Base-by-base conservation (phyloP, 2,113 vertebrate genomes). In the Australoheros scitulus region DNA sequence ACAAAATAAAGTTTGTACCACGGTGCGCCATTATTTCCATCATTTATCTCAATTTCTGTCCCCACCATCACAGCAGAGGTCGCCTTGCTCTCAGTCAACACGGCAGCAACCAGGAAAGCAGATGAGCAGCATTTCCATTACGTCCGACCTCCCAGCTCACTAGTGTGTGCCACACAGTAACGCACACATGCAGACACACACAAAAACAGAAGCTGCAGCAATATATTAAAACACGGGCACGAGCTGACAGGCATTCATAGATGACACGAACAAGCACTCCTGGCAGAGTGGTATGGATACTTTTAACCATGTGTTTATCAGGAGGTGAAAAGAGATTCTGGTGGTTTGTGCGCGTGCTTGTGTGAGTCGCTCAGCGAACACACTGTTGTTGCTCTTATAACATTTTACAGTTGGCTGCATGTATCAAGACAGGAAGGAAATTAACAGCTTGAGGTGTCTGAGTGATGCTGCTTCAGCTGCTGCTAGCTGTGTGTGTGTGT, bases 391-490 rank as follows among this genome's bases (percentile, higher is more conserved):
- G 70, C 80, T 74, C 86, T 88, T 79, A 78, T 77, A 84, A 85
- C 76, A 87, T 88, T 93, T 91, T 91, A 85, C 85, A 85, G 81
- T 89, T 86, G 87, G 88, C 83, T 88, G 88, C 84, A 74, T 79
- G 81, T 78, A 88, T 84, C 72, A 61, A 82, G 90, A 85, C 87
- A 87, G 89, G 85, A 87, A 88, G 85, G 82, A 91, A 91, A 91
- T 81, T 59, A 91, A 92, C 89, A 92, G 90, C 92, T 92, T 88
- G 89, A 87, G 87, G 89, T 91, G 92, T 87, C 79, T 89, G 82
- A 88, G 80, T 84, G 90, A 86, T 87, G 43, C 78, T 59, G 85
- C 81, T 76, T 91, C 88, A 81, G 82, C 79, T 77, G 83, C 82
- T 87, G 74, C 72, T 32, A 9, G 57, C 80, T 68, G 41, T 70